These are phyloP conservation scores for Antedon mediterranea DNA, from an alignment of 53 echinoderm and acorn worm genomes.

Conservation along the genomic window DNA sequence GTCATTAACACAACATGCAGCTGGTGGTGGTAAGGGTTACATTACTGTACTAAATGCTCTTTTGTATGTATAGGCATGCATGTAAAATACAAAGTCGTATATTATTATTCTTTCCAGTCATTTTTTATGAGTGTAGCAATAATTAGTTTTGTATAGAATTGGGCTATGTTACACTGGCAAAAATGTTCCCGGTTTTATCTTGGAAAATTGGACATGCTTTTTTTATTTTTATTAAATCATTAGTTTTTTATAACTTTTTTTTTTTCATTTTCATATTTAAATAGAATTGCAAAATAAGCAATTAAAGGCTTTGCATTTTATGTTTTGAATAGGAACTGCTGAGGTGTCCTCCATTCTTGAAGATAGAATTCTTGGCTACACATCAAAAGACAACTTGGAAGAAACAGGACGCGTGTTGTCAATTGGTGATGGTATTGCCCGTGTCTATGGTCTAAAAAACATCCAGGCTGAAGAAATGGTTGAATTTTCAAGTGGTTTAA, in stretches of 20 bases:
- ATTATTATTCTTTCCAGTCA: neutral
- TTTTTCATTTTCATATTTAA: neutral
- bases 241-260: neutral
- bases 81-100: too few species aligned
- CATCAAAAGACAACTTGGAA: slow-evolving; percentile 92
- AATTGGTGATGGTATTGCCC: slow-evolving; percentile 99
- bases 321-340: slow-evolving; percentile 48
- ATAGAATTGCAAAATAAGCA: neutral
- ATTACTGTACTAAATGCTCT: too few species aligned
- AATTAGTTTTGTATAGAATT: too few species aligned
- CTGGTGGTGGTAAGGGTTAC: slow-evolving; percentile 20
- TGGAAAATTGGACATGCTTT: too few species aligned
- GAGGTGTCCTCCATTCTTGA: slow-evolving; percentile 90
- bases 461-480: slow-evolving; percentile 99
- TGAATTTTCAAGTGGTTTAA: slow-evolving; percentile 98
- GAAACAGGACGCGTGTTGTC: slow-evolving; percentile 95
- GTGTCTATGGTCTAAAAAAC: slow-evolving; percentile 97
- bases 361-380: slow-evolving; percentile 84
- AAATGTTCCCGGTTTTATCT: too few species aligned
- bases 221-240: too few species aligned
- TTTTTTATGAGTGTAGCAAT: too few species aligned
- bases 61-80: too few species aligned
- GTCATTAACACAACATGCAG: slow-evolving; percentile 38
- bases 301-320: neutral
- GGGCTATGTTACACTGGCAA: too few species aligned